Evolutionary conservation across 2,797 vertebrate species (phyloP).

Genomic region (Cheirogaleus major): DNA sequence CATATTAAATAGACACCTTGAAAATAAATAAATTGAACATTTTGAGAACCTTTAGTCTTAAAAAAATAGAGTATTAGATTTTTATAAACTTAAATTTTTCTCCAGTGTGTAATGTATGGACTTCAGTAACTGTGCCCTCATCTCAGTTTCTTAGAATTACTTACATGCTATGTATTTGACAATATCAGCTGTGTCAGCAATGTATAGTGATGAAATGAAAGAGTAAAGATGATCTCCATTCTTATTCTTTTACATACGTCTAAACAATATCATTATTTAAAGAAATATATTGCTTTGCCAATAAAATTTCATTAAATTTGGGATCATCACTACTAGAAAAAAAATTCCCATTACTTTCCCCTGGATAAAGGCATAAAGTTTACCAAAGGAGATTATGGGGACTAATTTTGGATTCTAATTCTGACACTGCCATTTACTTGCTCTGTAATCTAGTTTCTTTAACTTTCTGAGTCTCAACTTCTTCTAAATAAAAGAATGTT

Average conservation of each 20-base stretch:
- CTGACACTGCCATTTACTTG: neutral
- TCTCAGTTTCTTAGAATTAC: neutral
- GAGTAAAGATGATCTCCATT: neutral
- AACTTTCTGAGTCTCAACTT: neutral
- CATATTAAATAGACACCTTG: neutral
- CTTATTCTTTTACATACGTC: neutral
- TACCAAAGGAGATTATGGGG: neutral
- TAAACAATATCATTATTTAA: neutral
- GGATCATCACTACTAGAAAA: neutral
- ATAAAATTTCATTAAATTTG: neutral
- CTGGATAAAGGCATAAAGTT: neutral
- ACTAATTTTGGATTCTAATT: neutral
- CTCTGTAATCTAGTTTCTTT: neutral
- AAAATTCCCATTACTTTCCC: neutral
- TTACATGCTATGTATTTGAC: neutral
- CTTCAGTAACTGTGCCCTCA: neutral
- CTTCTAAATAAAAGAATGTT: neutral
- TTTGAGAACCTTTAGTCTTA: neutral
- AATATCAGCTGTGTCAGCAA: neutral
- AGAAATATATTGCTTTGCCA: neutral
- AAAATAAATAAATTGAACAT: neutral
- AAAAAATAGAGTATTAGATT: neutral
- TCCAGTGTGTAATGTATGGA: neutral
- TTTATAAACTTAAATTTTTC: neutral
- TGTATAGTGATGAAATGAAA: neutral